phyloP scores from a whole-genome alignment of 2,113 vertebrate species.

The Saguinus imperator region DNA sequence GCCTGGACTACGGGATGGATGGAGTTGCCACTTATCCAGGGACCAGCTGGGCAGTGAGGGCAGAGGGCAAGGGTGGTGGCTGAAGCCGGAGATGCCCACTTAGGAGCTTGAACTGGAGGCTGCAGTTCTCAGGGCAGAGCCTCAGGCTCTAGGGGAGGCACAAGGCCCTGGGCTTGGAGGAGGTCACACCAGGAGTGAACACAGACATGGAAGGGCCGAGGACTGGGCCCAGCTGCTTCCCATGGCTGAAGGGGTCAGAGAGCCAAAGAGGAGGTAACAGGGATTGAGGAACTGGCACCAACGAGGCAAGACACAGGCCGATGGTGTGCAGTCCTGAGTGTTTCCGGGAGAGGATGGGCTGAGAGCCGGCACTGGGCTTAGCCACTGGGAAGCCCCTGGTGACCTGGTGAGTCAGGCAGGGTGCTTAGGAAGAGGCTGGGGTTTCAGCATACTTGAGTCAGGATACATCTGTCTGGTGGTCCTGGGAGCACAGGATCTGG shows the following conservation, averaged over 20 bases:
- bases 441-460: background rate
- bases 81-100: background rate
- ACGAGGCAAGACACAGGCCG: background rate
- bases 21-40: background rate
- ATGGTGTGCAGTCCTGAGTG: no score
- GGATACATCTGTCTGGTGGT: background rate
- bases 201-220: background rate
- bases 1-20: background rate
- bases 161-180: background rate
- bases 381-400: background rate
- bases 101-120: background rate
- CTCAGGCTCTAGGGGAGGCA: background rate
- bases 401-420: no score
- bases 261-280: background rate
- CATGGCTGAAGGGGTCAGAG: no score
- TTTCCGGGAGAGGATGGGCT: background rate
- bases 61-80: background rate
- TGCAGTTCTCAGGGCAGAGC: background rate
- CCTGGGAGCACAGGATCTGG: background rate
- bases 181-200: background rate
- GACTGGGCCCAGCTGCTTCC: background rate
- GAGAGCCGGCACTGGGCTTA: background rate
- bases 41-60: background rate
- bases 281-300: background rate
- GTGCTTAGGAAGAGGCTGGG: background rate